These are phyloP conservation scores for Microctenopoma stevenorrisi DNA, from an alignment of 2,797 vertebrate species.

Conservation along the genomic window DNA sequence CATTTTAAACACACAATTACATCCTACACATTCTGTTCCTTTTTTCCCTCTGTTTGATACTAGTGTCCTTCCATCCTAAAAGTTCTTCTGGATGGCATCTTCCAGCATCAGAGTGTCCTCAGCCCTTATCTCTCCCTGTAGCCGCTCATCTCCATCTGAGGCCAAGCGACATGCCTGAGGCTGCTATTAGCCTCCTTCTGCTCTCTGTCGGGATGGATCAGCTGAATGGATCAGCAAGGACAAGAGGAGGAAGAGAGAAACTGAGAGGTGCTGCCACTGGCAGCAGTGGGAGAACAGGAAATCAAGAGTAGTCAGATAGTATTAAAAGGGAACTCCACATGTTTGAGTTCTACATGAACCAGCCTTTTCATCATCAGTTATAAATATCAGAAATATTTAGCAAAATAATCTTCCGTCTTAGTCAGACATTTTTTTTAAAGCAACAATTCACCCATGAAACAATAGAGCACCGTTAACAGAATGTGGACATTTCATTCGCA, in stretches of 20 bases:
- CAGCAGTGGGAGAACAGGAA: slow-evolving; percentile 27
- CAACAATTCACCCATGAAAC: not conserved
- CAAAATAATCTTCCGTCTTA: too few species aligned
- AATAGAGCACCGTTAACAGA: not conserved
- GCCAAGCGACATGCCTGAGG: slow-evolving; percentile 44
- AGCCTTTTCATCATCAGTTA: slow-evolving; percentile 29
- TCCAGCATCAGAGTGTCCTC: slow-evolving; percentile 18
- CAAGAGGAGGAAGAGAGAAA: slow-evolving; percentile 29
- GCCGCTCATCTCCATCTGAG: slow-evolving; percentile 44
- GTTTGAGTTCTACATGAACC: slow-evolving; percentile 20
- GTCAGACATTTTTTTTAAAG: too few species aligned
- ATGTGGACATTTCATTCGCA: not conserved
- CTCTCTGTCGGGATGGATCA: slow-evolving; percentile 60
- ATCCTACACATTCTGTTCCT: not conserved
- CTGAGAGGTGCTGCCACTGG: slow-evolving; percentile 3
- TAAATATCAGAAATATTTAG: too few species aligned
- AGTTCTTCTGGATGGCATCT: slow-evolving; percentile 13
- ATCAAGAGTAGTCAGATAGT: slow-evolving; percentile 10
- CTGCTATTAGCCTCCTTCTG: slow-evolving; percentile 72
- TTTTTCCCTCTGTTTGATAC: not conserved
- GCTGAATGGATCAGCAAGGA: slow-evolving; percentile 38
- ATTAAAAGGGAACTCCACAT: not conserved
- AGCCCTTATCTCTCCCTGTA: slow-evolving; percentile 23
- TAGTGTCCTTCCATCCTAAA: not conserved
- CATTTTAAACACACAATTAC: not conserved